These are phyloP conservation scores for Taeniopygia guttata DNA, from an alignment of 2,797 vertebrate species.

Conservation along the genomic window DNA sequence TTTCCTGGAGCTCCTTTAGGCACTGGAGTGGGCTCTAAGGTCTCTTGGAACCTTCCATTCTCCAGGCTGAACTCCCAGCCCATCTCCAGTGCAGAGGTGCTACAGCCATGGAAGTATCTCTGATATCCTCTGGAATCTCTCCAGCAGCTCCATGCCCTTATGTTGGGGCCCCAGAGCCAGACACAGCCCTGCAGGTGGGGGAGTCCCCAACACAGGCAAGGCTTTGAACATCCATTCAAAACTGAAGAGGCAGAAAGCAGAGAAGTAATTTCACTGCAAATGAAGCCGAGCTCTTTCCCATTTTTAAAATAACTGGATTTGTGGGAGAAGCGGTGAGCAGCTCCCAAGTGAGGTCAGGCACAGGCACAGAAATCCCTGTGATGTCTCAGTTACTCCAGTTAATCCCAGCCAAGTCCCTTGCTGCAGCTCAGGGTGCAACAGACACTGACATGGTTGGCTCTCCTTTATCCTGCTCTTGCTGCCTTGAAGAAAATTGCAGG, in stretches of 20 bases:
- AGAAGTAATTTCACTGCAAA: neutral
- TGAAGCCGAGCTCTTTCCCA: neutral
- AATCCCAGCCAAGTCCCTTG: neutral
- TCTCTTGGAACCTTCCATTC: neutral
- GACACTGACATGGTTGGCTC: neutral
- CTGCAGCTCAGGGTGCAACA: neutral
- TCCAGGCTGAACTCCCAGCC: neutral
- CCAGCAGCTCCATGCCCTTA: neutral
- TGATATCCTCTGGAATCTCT: neutral
- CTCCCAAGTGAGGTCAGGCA: neutral
- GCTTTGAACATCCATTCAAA: neutral
- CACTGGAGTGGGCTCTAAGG: neutral
- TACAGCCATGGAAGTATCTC: neutral
- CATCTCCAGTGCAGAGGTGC: neutral
- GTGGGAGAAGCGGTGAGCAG: neutral
- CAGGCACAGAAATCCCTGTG: neutral
- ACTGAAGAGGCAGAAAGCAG: neutral
- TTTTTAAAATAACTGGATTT: neutral
- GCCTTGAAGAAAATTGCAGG: neutral
- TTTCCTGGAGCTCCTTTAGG: neutral
- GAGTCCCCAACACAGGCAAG: neutral
- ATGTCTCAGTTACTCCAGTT: neutral
- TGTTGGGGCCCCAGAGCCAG: neutral
- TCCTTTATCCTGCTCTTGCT: neutral
- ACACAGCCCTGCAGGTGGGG: neutral